phyloP scores from a whole-genome alignment of 2,888 invertebrate genomes.

The Meiosimyza decipiens region DNA sequence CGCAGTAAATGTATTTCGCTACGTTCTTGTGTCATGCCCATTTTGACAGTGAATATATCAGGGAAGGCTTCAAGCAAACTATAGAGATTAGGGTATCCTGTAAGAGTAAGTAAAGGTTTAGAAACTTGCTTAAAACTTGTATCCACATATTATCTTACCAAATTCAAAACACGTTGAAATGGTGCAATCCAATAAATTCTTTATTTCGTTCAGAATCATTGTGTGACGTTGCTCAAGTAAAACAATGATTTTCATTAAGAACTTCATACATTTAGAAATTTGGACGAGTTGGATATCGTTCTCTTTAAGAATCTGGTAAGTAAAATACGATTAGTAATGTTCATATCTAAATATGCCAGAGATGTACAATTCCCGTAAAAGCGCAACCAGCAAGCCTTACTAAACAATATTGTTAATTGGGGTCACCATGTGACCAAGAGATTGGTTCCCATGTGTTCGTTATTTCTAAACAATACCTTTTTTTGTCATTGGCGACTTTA shows the following conservation, averaged over 20 bases:
- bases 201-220: conserved; percentile 61
- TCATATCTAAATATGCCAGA: no score
- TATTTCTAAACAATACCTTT: no score
- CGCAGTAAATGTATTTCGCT: conserved; percentile 58
- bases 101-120: neutral
- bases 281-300: conserved; percentile 53
- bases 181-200: conserved; percentile 56
- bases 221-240: conserved; percentile 58
- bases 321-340: neutral
- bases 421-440: no score
- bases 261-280: conserved; percentile 59
- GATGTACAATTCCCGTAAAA: no score
- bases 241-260: conserved; percentile 59
- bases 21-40: conserved; percentile 57
- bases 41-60: conserved; percentile 61
- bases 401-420: no score
- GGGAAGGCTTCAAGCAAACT: conserved; percentile 60
- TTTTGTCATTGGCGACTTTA: no score
- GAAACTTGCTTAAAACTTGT: neutral
- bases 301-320: conserved; percentile 54
- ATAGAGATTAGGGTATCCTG: conserved; percentile 63
- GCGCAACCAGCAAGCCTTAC: no score
- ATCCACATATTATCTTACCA: conserved; percentile 44
- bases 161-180: conserved; percentile 59
- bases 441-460: no score